Percentiles rank a stretch among this genome's conserved stretches.
Evolutionary conservation across 2,113 vertebrate species (phyloP).

Genomic region (Ceratotherium simum): DNA sequence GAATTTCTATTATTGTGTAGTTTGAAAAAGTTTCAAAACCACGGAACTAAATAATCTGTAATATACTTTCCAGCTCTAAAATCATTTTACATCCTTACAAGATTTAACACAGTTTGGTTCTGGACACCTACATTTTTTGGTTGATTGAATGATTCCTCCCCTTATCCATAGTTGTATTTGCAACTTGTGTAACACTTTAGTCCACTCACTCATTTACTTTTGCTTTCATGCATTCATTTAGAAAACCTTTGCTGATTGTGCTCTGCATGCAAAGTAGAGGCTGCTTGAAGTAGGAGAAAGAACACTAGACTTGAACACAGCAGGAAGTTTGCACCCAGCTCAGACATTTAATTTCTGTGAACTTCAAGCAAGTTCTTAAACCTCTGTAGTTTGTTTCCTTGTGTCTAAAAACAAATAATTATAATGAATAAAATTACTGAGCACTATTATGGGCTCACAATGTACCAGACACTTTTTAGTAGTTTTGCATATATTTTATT

Average conservation of each 20-base stretch:
- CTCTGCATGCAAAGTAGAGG: not conserved
- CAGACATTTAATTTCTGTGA: not conserved
- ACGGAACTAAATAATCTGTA: not conserved
- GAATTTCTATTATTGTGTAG: not conserved
- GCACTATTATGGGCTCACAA: not conserved
- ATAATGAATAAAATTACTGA: not conserved
- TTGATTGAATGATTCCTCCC: not conserved
- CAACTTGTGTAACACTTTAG: constrained; percentile 28
- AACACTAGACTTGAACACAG: not conserved
- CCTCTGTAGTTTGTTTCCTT: not conserved
- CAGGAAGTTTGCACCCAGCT: not conserved
- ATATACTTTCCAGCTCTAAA: not conserved
- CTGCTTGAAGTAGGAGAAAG: not conserved
- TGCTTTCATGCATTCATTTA: constrained; percentile 55
- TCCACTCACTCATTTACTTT: constrained; percentile 40
- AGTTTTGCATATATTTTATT: not conserved
- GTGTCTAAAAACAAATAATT: not conserved
- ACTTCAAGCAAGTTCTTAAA: not conserved
- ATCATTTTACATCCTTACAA: not conserved
- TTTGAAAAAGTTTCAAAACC: not conserved
- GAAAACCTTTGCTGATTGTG: constrained; percentile 43
- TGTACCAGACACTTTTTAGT: not conserved
- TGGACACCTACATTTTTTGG: not conserved
- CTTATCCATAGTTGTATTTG: not conserved
- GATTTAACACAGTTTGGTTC: not conserved